phyloP scores from a whole-genome alignment of 2,113 vertebrate species.

The Puma concolor region DNA sequence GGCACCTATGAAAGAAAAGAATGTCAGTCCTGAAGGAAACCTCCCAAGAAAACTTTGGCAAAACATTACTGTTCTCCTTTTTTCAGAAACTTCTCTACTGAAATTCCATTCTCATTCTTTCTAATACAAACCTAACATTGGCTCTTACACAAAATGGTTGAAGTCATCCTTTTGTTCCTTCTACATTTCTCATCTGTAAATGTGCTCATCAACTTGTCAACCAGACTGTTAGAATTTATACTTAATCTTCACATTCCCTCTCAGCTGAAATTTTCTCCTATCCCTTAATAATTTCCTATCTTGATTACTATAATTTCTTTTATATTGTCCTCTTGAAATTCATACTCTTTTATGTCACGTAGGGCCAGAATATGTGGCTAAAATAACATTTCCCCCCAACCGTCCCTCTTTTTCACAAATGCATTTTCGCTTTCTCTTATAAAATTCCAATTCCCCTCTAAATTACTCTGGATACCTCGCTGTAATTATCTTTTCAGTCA shows the following conservation, averaged over 20 bases:
- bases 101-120: neutral
- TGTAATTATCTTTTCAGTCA: neutral
- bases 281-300: slow-evolving; percentile 49
- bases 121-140: neutral
- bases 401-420: neutral
- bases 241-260: slow-evolving; percentile 36
- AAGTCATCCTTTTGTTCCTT: slow-evolving; percentile 11
- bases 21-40: neutral
- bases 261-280: slow-evolving; percentile 14
- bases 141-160: neutral
- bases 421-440: neutral
- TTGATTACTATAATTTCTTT: slow-evolving; percentile 57
- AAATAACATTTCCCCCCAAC: neutral
- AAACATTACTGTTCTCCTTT: neutral
- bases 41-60: neutral
- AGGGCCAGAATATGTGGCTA: slow-evolving; percentile 10
- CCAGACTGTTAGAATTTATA: slow-evolving; percentile 57
- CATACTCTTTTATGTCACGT: slow-evolving; percentile 38
- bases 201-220: slow-evolving; percentile 42
- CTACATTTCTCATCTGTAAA: neutral
- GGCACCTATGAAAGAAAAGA: neutral
- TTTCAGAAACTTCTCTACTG: neutral
- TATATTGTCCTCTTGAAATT: slow-evolving; percentile 58
- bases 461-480: neutral
- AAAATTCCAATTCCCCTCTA: slow-evolving; percentile 16